Evolutionary conservation across 2,888 invertebrate species (phyloP).

Genomic region (Diadromus collaris): DNA sequence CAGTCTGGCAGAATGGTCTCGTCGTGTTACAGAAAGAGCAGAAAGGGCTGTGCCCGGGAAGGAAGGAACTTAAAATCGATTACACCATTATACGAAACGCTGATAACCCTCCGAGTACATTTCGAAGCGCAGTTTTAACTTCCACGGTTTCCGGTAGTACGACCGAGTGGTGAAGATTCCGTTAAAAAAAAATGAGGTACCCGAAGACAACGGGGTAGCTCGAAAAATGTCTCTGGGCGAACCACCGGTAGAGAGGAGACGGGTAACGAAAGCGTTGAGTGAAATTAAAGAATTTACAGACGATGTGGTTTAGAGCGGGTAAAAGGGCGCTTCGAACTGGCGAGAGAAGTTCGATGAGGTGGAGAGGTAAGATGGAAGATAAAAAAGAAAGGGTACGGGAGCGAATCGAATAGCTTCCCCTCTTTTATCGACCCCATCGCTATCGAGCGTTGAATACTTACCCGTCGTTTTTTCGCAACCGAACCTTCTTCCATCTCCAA

Average conservation of each 20-base stretch:
- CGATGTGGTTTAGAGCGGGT: slow-evolving; percentile 8
- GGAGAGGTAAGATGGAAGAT: neutral
- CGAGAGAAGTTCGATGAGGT: slow-evolving; percentile 10
- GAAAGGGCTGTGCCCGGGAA: neutral
- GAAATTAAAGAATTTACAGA: slow-evolving; percentile 43
- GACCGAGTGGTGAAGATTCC: neutral
- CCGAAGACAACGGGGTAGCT: slow-evolving; percentile 3
- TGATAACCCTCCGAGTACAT: slow-evolving; percentile 31
- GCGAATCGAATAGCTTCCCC: slow-evolving; percentile 21
- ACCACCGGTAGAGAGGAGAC: neutral
- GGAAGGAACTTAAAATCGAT: slow-evolving; percentile 28
- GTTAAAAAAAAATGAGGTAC: neutral
- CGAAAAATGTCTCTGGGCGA: neutral
- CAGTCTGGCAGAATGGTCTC: neutral
- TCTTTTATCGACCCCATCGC: neutral
- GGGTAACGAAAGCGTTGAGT: slow-evolving; percentile 30
- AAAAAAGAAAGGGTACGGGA: neutral
- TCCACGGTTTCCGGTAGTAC: neutral
- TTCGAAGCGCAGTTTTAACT: slow-evolving; percentile 8
- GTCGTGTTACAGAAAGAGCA: neutral
- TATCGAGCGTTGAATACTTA: slow-evolving; percentile 14
- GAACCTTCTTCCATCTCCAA: neutral
- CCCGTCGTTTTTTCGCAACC: neutral
- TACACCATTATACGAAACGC: slow-evolving; percentile 36
- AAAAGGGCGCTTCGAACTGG: neutral